Conservation (phyloP, 2,888 invertebrate genomes). For the Microplitis manilae region DNA sequence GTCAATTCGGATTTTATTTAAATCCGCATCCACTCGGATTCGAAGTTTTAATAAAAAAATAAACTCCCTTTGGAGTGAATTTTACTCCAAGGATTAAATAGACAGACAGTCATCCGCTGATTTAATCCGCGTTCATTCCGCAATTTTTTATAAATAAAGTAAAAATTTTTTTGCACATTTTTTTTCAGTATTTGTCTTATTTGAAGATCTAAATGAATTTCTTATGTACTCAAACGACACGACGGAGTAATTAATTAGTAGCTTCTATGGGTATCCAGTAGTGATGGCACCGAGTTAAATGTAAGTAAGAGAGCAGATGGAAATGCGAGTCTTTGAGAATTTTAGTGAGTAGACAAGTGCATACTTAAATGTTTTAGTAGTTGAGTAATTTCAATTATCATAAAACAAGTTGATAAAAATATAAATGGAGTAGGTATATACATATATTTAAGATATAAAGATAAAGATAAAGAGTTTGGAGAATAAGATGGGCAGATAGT, state of each 20-base stretch:
- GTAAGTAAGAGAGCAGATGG: neutral
- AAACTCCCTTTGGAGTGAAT: too few species aligned
- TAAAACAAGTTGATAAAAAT: neutral
- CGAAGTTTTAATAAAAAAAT: too few species aligned
- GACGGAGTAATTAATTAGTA: constrained; percentile 31
- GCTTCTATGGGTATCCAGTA: neutral
- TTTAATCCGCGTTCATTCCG: too few species aligned
- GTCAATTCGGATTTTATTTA: too few species aligned
- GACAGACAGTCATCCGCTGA: too few species aligned
- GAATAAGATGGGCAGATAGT: neutral
- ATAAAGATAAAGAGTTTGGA: neutral
- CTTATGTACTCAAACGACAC: constrained; percentile 20
- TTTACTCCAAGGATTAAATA: too few species aligned
- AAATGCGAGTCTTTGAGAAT: constrained; percentile 16
- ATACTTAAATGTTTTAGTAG: neutral
- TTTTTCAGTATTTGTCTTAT: neutral
- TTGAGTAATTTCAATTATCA: constrained; percentile 25
- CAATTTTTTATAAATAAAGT: too few species aligned
- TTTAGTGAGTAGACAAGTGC: constrained; percentile 6
- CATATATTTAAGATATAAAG: neutral
- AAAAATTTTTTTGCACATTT: neutral
- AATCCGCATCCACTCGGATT: too few species aligned
- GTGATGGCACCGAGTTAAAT: neutral
- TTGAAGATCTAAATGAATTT: constrained; percentile 5
- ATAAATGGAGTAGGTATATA: neutral